Percentiles rank a stretch among this genome's conserved stretches.
phyloP scores from a whole-genome alignment of 2,113 vertebrate genomes.

The Dipodomys merriami region DNA sequence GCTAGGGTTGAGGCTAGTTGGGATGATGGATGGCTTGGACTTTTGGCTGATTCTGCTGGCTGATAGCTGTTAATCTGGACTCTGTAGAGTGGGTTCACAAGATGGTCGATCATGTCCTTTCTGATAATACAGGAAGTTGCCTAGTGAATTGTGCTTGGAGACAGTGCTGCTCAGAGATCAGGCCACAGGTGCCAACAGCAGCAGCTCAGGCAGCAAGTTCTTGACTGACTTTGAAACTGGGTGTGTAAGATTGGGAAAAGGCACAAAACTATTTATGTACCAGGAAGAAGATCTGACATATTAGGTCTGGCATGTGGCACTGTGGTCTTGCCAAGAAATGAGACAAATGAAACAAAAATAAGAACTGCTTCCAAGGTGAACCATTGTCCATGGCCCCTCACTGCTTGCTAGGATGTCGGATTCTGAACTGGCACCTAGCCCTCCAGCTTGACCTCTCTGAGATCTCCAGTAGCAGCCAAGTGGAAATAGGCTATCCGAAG shows the following conservation, averaged over 20 bases:
- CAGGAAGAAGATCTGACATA: constrained; percentile 70
- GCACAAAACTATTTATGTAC: constrained; percentile 65
- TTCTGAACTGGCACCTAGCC: constrained; percentile 56
- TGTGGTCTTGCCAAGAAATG: constrained; percentile 66
- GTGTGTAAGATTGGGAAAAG: constrained; percentile 57
- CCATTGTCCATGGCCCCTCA: background rate
- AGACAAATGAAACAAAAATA: constrained; percentile 59
- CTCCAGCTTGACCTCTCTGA: constrained; percentile 59
- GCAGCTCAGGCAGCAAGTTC: background rate
- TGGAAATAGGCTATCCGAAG: constrained; percentile 36
- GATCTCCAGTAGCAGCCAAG: constrained; percentile 53
- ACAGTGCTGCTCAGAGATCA: background rate
- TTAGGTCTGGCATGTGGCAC: constrained; percentile 63
- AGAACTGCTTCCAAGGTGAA: constrained; percentile 60
- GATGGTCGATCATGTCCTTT: background rate
- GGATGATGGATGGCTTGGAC: background rate
- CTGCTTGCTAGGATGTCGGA: constrained; percentile 54
- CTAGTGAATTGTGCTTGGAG: background rate
- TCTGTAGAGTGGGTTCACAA: background rate
- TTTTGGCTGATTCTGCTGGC: background rate
- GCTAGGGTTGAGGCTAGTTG: no score
- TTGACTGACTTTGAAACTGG: constrained; percentile 25
- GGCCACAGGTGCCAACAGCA: background rate
- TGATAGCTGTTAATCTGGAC: background rate
- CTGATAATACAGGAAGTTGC: background rate